Percentiles rank a stretch among this genome's conserved stretches.
Evolutionary conservation across 2,113 vertebrate species (phyloP).

Genomic region (Murina feae): DNA sequence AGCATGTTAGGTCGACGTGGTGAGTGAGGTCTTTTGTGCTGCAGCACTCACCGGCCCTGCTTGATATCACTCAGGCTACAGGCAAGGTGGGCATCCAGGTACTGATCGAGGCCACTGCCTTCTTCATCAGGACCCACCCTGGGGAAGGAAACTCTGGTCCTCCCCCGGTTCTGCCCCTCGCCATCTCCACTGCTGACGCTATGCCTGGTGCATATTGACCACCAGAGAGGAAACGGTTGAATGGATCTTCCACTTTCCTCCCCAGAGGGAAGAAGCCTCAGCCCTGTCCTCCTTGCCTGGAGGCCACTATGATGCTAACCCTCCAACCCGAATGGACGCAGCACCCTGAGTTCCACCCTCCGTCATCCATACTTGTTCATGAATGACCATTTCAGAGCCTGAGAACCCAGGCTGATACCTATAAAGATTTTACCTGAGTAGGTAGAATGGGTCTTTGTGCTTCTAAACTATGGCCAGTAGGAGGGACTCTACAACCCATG

Average conservation of each 20-base stretch:
- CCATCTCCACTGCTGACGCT: neutral
- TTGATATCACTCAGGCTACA: neutral
- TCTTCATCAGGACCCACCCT: neutral
- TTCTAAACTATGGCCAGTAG: neutral
- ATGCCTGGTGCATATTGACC: too few relatives aligned
- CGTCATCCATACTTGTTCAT: neutral
- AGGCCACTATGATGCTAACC: neutral
- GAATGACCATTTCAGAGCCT: neutral
- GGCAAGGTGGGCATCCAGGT: neutral
- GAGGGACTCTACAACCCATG: neutral
- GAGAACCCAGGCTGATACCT: neutral
- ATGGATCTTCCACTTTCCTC: neutral
- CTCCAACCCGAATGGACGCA: neutral
- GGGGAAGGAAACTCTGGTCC: neutral
- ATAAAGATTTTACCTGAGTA: neutral
- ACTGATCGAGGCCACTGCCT: neutral
- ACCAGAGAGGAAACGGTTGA: neutral
- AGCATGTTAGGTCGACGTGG: neutral
- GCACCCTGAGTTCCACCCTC: neutral
- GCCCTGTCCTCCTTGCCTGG: neutral
- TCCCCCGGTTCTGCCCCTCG: accelerated
- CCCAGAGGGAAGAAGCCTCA: neutral
- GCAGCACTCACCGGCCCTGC: neutral
- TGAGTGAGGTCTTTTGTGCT: neutral
- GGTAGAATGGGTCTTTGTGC: accelerated